Base-by-base conservation (phyloP, 2,888 invertebrate genomes). In the Lymantria dispar region DNA sequence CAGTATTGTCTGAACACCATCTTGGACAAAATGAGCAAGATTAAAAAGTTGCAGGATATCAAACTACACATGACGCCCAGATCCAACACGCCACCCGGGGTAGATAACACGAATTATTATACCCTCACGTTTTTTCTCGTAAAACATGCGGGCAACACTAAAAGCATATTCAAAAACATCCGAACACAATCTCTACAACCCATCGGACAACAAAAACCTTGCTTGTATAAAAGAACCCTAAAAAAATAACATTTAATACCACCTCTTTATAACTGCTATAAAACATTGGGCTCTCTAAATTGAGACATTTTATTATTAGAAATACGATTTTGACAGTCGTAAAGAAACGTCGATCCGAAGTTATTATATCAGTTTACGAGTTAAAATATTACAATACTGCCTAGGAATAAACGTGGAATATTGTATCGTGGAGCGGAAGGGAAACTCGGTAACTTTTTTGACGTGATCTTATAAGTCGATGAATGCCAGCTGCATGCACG, bases 301-400 rank as follows among this genome's bases (percentile, higher is more conserved):
- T 87, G 86, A 87, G 88, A 83, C 83, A 78, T 87, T 90, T 90
- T 90, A 87, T 87, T 89, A 87, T 88, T 87, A 87, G 87, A 83
- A 85, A 88, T 87, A 87, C 85, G 83, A 83, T 89, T 89, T 88
- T 83, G 85, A 86, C 81, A 76, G 85, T 84, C 85, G 78, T 89
- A 89, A 89, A 88, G 72, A 76, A 75, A 70, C 77, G 78, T 74
- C 71, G 78, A 80, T 74, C 77, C 75, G 54, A 64, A 78, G 85
- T 84, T 87, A 87, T 87, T 83, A 83, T 85, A 78, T 78, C 71
- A 66, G 78, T 87, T 88, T 87, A 88, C 82, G 87, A 87, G 76
- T 78, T 67, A 60, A 76, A 83, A 83, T 81, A 85, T 80, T 70
- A 83, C 79, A 83, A 83, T 80, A 76, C 72, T 63, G 62, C 62